Evolutionary conservation across 35 echinoderm and acorn worm genomes (phyloP).

Genomic region (Ophioderma brevispina): DNA sequence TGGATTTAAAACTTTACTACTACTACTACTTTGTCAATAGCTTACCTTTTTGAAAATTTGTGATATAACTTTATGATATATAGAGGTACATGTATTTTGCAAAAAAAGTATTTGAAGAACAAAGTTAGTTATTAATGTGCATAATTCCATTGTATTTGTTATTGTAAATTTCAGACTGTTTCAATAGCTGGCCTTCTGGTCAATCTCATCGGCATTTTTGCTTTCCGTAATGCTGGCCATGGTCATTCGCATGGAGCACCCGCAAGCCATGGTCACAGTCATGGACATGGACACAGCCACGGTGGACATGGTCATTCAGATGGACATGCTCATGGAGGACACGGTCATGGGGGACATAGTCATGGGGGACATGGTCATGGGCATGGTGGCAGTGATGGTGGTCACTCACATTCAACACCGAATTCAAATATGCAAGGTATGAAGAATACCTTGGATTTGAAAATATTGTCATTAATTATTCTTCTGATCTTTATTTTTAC

Average conservation of each 20-base stretch:
- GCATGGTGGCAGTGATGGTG: constrained; percentile 2
- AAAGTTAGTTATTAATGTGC: no score
- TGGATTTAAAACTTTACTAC: no score
- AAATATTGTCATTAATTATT: no score
- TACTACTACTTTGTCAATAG: no score
- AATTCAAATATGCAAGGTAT: constrained; percentile 92
- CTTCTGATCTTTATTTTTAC: not conserved
- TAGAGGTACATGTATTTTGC: no score
- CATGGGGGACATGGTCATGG: constrained; percentile 23
- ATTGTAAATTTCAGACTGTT: constrained; percentile 93
- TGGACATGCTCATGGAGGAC: constrained; percentile 26
- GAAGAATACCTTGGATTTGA: no score
- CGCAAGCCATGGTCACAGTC: constrained; percentile 63
- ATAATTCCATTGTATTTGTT: no score
- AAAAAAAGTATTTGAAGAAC: no score
- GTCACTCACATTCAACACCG: constrained; percentile 7
- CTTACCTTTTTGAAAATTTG: no score
- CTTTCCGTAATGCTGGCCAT: constrained; percentile 75
- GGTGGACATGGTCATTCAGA: constrained; percentile 24
- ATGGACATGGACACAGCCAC: constrained; percentile 14
- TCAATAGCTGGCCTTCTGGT: constrained; percentile 86
- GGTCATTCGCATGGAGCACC: constrained; percentile 66
- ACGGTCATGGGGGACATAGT: constrained; percentile 10
- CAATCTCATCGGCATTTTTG: constrained; percentile 92
- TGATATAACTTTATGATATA: no score